A percentile compares a stretch with the other conserved stretches of the same genome.
These are phyloP conservation scores for Margaritifera margaritifera DNA, from an alignment of 2,888 invertebrate species.

Conservation along the genomic window DNA sequence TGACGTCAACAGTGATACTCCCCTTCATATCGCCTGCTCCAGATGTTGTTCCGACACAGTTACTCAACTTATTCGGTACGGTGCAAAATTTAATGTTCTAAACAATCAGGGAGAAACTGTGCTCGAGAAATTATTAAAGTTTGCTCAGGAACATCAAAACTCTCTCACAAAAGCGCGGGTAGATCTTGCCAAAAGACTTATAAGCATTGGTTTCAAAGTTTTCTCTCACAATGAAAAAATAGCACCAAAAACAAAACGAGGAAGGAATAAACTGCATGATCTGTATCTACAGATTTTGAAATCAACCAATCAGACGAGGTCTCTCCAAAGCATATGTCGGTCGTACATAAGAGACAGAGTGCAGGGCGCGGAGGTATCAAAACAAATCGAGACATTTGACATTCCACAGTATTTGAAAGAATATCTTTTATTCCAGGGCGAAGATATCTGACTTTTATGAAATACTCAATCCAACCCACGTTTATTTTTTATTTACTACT, in stretches of 20 bases:
- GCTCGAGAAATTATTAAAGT: constrained; percentile 42
- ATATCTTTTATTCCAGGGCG: constrained; percentile 35
- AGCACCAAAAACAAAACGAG: background rate
- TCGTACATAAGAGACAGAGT: constrained; percentile 27
- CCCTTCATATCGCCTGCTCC: constrained; percentile 50
- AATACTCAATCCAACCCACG: too few relatives aligned
- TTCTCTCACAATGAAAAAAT: background rate
- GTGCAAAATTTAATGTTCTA: constrained; percentile 44
- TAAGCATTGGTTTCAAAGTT: constrained; percentile 41
- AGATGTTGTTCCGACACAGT: constrained; percentile 34
- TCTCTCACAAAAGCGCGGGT: constrained; percentile 48
- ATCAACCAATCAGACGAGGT: constrained; percentile 15
- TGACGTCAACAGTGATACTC: constrained; percentile 44
- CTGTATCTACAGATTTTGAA: constrained; percentile 26
- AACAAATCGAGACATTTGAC: constrained; percentile 22
- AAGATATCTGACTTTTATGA: background rate
- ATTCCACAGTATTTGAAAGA: constrained; percentile 35
- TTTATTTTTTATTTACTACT: too few relatives aligned
- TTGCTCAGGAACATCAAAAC: constrained; percentile 28
- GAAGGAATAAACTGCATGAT: constrained; percentile 34
- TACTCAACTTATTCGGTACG: constrained; percentile 37
- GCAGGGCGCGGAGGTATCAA: constrained; percentile 7
- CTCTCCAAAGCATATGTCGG: constrained; percentile 42
- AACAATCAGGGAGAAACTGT: constrained; percentile 48
- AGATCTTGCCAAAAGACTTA: constrained; percentile 39